Percentiles rank a stretch among this genome's conserved stretches.
phyloP scores from a whole-genome alignment of 2,888 invertebrate species.

The Galeruca laticollis region DNA sequence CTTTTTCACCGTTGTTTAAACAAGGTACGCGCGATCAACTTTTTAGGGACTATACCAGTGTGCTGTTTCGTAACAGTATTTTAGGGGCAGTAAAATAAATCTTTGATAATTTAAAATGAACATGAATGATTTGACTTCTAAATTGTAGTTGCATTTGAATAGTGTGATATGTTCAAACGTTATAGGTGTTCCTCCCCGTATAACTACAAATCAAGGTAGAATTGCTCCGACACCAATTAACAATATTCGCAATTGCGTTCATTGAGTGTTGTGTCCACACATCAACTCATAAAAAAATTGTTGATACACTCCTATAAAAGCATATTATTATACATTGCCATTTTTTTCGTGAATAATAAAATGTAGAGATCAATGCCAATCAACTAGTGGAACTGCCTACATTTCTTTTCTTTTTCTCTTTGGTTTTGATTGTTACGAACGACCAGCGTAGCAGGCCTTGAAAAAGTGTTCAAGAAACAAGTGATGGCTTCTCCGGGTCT shows the following conservation, averaged over 20 bases:
- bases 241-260: neutral
- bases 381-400: neutral
- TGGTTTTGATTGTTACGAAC: neutral
- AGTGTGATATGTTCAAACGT: too few species aligned
- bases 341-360: constrained; percentile 2
- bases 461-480: neutral
- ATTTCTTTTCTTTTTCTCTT: neutral
- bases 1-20: too few species aligned
- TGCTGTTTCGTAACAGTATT: too few species aligned
- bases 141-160: too few species aligned
- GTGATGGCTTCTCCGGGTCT: neutral
- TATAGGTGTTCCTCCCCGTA: too few species aligned
- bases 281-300: neutral
- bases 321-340: neutral
- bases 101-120: too few species aligned
- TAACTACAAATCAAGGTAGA: too few species aligned
- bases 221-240: neutral
- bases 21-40: too few species aligned
- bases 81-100: too few species aligned
- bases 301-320: neutral
- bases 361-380: constrained; percentile 14
- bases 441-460: neutral
- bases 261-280: neutral
- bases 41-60: too few species aligned
- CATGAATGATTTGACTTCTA: too few species aligned